Percentiles rank a stretch among this genome's conserved stretches.
Conservation (phyloP, 2,888 invertebrate genomes). For the Aporophyla lueneburgensis region DNA sequence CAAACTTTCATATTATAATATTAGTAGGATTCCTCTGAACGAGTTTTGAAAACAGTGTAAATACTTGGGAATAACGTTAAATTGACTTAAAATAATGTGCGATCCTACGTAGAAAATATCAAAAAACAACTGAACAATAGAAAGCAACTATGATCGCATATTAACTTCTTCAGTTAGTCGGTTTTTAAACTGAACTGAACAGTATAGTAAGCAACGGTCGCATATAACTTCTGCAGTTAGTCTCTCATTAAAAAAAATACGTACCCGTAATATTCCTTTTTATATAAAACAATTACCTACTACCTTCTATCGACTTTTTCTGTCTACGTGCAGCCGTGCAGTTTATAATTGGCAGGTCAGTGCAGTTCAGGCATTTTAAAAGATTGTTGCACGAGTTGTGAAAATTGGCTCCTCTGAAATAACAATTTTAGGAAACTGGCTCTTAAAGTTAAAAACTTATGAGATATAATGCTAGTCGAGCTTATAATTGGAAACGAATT, state of each 20-base stretch:
- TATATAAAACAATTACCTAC: neutral
- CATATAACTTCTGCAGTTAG: neutral
- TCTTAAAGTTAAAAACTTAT: conserved; percentile 16
- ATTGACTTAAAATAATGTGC: no score
- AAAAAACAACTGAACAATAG: neutral
- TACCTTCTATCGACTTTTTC: conserved; percentile 4
- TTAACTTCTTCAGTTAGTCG: neutral
- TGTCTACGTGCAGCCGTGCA: neutral
- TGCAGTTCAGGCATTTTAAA: conserved; percentile 10
- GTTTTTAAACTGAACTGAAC: neutral
- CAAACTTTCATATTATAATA: no score
- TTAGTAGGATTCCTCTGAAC: neutral
- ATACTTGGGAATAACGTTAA: neutral
- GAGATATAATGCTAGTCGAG: neutral
- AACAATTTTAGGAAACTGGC: conserved; percentile 22
- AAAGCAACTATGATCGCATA: neutral
- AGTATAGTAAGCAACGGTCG: neutral
- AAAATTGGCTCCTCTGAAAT: conserved; percentile 16
- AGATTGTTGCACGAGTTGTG: neutral
- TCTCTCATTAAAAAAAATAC: neutral
- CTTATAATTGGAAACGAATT: conserved; percentile 9
- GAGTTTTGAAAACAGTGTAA: neutral
- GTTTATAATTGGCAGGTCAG: neutral
- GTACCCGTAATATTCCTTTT: neutral
- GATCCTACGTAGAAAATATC: neutral